These are phyloP conservation scores for Allygus modestus DNA, from an alignment of 2,888 invertebrate genomes.

Conservation along the genomic window DNA sequence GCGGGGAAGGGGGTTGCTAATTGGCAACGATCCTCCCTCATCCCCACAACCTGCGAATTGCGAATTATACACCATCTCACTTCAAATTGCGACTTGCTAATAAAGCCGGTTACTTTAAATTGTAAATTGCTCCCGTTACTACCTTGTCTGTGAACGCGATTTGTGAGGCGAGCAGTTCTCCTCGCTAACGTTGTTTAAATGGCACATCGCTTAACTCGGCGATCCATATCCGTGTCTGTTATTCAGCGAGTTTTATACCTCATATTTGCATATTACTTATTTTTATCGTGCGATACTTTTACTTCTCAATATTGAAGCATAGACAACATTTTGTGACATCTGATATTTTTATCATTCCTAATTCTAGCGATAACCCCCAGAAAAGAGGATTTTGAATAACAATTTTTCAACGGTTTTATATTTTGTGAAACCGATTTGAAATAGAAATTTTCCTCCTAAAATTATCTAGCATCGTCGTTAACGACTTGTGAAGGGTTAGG, in stretches of 20 bases:
- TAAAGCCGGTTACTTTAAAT: slow-evolving; percentile 63
- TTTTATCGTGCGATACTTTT: neutral
- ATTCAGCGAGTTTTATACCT: neutral
- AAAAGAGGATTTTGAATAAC: no score
- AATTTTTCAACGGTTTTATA: no score
- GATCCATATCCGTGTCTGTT: neutral
- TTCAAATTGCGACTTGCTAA: slow-evolving; percentile 62
- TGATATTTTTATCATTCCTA: no score
- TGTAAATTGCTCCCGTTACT: slow-evolving; percentile 62
- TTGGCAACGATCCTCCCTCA: slow-evolving; percentile 60
- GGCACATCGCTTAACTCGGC: neutral
- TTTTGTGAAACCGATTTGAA: no score
- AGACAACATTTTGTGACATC: no score
- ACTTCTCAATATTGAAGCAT: no score
- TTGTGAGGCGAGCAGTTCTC: slow-evolving; percentile 24
- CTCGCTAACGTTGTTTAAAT: slow-evolving; percentile 26
- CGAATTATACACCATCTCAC: slow-evolving; percentile 60
- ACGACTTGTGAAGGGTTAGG: no score
- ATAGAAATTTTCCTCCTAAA: no score
- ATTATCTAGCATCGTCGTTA: no score
- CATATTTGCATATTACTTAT: neutral
- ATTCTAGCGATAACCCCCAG: no score
- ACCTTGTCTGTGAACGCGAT: slow-evolving; percentile 55
- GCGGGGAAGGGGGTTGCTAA: slow-evolving; percentile 50
- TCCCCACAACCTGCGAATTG: slow-evolving; percentile 53